A percentile compares a stretch with the other conserved stretches of the same genome.
phyloP scores from a whole-genome alignment of 2,797 vertebrate genomes.

The Clangula hyemalis region DNA sequence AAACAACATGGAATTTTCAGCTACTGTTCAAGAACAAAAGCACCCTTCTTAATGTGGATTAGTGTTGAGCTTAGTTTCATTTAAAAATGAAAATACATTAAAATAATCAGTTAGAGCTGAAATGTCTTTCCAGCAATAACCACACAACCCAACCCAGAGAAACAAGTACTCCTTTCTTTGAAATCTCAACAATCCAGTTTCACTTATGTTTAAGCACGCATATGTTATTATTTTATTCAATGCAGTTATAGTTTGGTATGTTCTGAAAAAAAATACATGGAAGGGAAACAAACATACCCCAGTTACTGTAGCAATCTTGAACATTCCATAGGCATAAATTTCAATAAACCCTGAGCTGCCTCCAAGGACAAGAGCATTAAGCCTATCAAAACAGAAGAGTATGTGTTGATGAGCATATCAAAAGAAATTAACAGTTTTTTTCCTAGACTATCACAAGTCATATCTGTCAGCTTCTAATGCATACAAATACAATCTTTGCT shows the following conservation, averaged over 20 bases:
- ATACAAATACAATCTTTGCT: not conserved
- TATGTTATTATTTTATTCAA: not conserved
- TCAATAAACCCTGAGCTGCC: constrained; percentile 90
- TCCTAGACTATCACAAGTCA: not conserved
- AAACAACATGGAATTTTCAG: not conserved
- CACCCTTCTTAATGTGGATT: not conserved
- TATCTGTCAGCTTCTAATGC: not conserved
- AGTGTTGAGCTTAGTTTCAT: not conserved
- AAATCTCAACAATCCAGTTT: not conserved
- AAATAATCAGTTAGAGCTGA: not conserved
- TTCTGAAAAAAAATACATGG: not conserved
- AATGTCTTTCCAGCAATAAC: not conserved
- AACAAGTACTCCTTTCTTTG: not conserved
- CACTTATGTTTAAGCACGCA: not conserved
- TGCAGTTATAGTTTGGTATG: not conserved
- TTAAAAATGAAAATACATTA: not conserved
- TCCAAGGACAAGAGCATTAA: constrained; percentile 95
- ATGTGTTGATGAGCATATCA: not conserved
- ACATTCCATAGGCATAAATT: constrained; percentile 97
- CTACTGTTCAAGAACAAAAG: not conserved
- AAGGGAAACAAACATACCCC: constrained; percentile 77
- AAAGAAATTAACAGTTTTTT: not conserved
- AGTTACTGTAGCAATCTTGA: constrained; percentile 92
- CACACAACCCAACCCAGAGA: not conserved
- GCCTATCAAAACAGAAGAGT: constrained; percentile 72